Conservation (phyloP, 1,140 invertebrate genomes). For the Danaus melanippus region DNA sequence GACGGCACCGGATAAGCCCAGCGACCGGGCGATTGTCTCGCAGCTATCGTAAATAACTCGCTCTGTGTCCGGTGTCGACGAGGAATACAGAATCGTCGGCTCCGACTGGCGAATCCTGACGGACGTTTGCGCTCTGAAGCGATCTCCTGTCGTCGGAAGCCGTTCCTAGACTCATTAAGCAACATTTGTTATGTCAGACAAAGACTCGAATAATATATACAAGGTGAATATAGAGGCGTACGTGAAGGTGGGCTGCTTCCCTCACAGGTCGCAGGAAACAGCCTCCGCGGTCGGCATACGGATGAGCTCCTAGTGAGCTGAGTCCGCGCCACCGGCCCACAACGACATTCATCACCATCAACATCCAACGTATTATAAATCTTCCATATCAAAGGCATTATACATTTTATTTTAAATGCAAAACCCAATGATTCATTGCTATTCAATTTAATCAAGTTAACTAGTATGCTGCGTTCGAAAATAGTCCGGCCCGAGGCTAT, state of each 20-base stretch:
- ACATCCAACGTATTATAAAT: slow-evolving; percentile 28
- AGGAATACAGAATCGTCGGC: slow-evolving; percentile 49
- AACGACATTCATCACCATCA: slow-evolving; percentile 35
- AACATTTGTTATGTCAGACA: slow-evolving; percentile 23
- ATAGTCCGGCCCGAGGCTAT: slow-evolving; percentile 47
- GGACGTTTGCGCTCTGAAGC: slow-evolving; percentile 9
- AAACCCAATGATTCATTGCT: slow-evolving; percentile 31
- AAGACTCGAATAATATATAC: slow-evolving; percentile 21
- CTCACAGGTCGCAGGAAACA: slow-evolving; percentile 46
- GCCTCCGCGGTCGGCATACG: slow-evolving; percentile 57
- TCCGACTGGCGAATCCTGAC: slow-evolving; percentile 22
- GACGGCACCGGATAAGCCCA: slow-evolving; percentile 61
- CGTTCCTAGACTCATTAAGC: slow-evolving; percentile 17
- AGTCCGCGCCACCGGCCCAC: slow-evolving; percentile 22
- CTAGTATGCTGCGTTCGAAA: slow-evolving; percentile 30
- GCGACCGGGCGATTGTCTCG: slow-evolving; percentile 62
- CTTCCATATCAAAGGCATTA: slow-evolving; percentile 20
- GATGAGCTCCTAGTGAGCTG: slow-evolving; percentile 44
- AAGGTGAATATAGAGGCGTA: slow-evolving; percentile 32
- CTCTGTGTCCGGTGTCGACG: slow-evolving; percentile 50
- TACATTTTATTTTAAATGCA: slow-evolving; percentile 32
- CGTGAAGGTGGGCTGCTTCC: slow-evolving; percentile 31
- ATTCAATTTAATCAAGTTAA: slow-evolving; percentile 50
- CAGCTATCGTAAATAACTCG: slow-evolving; percentile 66
- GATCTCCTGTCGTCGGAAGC: slow-evolving; percentile 18